Evolutionary conservation across 2,797 vertebrate genomes (phyloP).

Genomic region (Pyrocephalus nanus): DNA sequence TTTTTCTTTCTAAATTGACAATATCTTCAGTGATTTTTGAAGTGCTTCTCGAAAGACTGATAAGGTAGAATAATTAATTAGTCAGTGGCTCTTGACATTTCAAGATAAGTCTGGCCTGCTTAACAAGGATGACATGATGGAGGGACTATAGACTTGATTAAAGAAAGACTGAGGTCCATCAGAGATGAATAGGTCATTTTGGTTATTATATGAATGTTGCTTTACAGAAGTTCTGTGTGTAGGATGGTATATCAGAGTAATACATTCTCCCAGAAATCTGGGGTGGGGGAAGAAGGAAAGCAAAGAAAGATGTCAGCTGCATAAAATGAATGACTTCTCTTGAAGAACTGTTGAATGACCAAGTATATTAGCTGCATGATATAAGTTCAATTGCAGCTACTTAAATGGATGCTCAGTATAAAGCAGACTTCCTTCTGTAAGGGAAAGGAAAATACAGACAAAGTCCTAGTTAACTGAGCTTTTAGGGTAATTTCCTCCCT

Average conservation of each 20-base stretch:
- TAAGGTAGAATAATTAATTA: conserved; percentile 24
- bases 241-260: not conserved
- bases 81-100: not conserved
- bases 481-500: not conserved
- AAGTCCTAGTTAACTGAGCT: not conserved
- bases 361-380: not conserved
- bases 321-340: conserved; percentile 20
- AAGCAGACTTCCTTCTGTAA: not conserved
- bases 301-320: not conserved
- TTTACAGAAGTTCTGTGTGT: not conserved
- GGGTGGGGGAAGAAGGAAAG: not conserved
- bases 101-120: not conserved
- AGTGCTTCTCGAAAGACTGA: not conserved
- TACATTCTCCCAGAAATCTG: conserved; percentile 6
- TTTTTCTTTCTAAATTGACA: not conserved
- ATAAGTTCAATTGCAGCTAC: not conserved
- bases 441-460: not conserved
- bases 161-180: not conserved
- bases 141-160: not conserved
- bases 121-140: conserved; percentile 8
- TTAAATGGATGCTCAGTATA: not conserved
- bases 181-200: conserved; percentile 22
- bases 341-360: not conserved
- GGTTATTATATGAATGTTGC: conserved; percentile 46
- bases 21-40: not conserved